phyloP scores from a whole-genome alignment of 1,140 invertebrate species.

The Tetragnatha versicolor region DNA sequence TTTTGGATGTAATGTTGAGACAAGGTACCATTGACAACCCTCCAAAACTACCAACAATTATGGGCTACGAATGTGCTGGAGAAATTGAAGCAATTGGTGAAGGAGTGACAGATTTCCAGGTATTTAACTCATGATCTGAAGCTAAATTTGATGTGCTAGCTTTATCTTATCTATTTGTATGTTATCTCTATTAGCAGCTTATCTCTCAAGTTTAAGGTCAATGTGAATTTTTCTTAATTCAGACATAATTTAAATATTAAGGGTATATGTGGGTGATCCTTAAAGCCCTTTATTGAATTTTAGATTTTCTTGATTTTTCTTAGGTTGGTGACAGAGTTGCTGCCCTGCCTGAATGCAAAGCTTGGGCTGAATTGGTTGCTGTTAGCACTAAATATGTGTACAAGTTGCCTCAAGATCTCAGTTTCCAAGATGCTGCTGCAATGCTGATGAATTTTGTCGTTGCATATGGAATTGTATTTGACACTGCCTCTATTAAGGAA shows the following conservation, averaged over 20 bases:
- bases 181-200: not conserved
- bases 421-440: slow-evolving; percentile 75
- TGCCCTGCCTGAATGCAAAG: slow-evolving; percentile 80
- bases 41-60: slow-evolving; percentile 84
- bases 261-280: too few species aligned
- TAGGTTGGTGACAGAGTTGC: slow-evolving; percentile 87
- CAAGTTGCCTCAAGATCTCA: slow-evolving; percentile 78
- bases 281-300: not conserved
- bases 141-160: not conserved
- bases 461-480: slow-evolving; percentile 85
- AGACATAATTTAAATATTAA: too few species aligned
- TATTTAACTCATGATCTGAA: not conserved
- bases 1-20: slow-evolving; percentile 79
- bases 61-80: slow-evolving; percentile 88
- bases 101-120: slow-evolving; percentile 76
- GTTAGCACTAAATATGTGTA: slow-evolving; percentile 81
- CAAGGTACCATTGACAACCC: slow-evolving; percentile 83
- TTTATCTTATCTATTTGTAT: not conserved
- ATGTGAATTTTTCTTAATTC: too few species aligned
- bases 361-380: slow-evolving; percentile 84
- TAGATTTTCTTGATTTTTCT: slow-evolving; percentile 46
- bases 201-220: too few species aligned
- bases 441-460: slow-evolving; percentile 86
- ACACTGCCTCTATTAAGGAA: slow-evolving; percentile 77
- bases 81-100: slow-evolving; percentile 82